These are phyloP conservation scores for Halichoerus grypus DNA, from an alignment of 2,113 vertebrate species.

Conservation along the genomic window DNA sequence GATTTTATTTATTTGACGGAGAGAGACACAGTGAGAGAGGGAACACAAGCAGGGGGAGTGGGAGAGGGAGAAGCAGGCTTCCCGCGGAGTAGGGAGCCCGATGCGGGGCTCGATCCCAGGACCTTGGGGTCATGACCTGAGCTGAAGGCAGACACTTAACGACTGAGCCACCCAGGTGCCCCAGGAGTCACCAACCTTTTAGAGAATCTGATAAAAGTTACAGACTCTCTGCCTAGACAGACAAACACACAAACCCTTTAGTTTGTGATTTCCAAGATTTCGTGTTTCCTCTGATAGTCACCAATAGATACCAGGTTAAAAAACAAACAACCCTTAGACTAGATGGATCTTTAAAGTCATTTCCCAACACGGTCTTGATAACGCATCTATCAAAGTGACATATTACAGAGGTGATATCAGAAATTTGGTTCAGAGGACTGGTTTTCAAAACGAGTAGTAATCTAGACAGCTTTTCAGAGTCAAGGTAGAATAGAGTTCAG, in stretches of 20 bases:
- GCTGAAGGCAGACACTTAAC: too few relatives aligned
- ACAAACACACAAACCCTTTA: background rate
- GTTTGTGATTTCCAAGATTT: background rate
- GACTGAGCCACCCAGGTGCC: too few relatives aligned
- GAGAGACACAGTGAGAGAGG: too few relatives aligned
- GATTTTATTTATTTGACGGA: too few relatives aligned
- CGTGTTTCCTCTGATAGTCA: constrained; percentile 4
- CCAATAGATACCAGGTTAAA: background rate
- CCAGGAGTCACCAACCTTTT: background rate
- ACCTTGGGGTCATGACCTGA: too few relatives aligned
- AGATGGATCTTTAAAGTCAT: background rate
- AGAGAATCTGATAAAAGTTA: constrained; percentile 25
- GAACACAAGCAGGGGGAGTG: too few relatives aligned
- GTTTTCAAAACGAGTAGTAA: constrained; percentile 39
- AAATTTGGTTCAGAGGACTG: constrained; percentile 11
- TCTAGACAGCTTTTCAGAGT: background rate
- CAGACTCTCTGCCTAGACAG: background rate
- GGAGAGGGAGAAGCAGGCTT: too few relatives aligned
- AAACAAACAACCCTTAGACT: background rate
- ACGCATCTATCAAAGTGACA: background rate
- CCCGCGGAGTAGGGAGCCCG: too few relatives aligned
- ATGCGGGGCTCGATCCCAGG: too few relatives aligned
- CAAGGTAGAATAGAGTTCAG: background rate
- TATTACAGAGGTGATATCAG: background rate
- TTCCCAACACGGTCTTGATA: constrained; percentile 4